Percentiles rank a stretch among this genome's conserved stretches.
phyloP scores from a whole-genome alignment of 2,888 invertebrate genomes.

The Pherbina coryleti region DNA sequence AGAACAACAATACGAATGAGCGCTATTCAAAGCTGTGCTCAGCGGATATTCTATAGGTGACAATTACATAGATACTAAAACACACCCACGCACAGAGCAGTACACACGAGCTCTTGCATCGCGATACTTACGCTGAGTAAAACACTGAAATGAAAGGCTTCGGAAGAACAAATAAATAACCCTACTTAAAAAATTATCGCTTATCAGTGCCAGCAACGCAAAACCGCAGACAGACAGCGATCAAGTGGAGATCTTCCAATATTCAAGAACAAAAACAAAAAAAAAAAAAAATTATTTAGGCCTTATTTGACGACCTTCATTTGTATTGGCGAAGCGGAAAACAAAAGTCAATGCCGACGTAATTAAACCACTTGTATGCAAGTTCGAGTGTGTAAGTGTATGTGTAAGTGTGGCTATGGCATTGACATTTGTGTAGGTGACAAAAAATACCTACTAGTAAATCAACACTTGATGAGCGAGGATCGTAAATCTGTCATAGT shows the following conservation, averaged over 20 bases:
- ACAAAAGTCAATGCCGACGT: constrained; percentile 32
- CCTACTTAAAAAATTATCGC: constrained; percentile 27
- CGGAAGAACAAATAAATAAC: constrained; percentile 10
- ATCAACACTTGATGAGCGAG: constrained; percentile 19
- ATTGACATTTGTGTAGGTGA: not conserved
- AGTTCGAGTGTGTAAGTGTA: not conserved
- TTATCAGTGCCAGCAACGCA: constrained; percentile 27
- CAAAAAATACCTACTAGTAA: not conserved
- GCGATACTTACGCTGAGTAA: not conserved
- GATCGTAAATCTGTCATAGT: constrained; percentile 9
- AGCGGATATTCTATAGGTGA: constrained; percentile 28
- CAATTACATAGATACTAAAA: constrained; percentile 21
- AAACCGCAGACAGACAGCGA: constrained; percentile 4
- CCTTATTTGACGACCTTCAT: constrained; percentile 25
- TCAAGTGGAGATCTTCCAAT: constrained; percentile 9
- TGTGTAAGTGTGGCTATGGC: constrained; percentile 3
- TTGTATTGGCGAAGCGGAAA: constrained; percentile 17
- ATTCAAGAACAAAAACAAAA: not conserved
- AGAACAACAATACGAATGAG: constrained; percentile 18
- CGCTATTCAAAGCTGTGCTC: constrained; percentile 21
- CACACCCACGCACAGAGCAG: constrained; percentile 22
- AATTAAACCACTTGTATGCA: constrained; percentile 19
- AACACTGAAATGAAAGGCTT: constrained; percentile 15
- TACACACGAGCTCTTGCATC: not conserved
- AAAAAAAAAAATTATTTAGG: not conserved